phyloP scores from a whole-genome alignment of 1,140 invertebrate species.

The Copidosoma floridanum region DNA sequence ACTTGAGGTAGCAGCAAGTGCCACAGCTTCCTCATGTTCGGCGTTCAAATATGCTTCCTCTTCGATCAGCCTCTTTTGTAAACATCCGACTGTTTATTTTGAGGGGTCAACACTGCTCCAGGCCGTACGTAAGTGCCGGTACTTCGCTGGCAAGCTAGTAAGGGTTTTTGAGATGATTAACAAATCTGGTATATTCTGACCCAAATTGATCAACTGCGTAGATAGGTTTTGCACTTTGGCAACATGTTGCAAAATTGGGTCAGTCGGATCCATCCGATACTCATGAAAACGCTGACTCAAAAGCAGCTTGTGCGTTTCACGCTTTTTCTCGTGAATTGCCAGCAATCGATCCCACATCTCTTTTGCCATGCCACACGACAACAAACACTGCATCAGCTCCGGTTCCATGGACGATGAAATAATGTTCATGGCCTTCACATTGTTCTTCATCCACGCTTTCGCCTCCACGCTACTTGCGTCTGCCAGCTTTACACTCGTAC shows the following conservation, averaged over 20 bases:
- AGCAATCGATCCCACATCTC: constrained; percentile 26
- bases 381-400: constrained; percentile 7
- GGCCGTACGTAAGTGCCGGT: constrained; percentile 9
- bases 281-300: constrained; percentile 23
- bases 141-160: constrained; percentile 14
- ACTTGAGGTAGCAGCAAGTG: not conserved
- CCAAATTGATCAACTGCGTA: constrained; percentile 12
- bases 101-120: constrained; percentile 26
- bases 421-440: constrained; percentile 22
- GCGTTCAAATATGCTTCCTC: constrained; percentile 6
- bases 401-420: no score
- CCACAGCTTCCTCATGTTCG: not conserved
- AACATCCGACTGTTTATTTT: constrained; percentile 1
- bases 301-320: constrained; percentile 16
- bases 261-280: constrained; percentile 14
- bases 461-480: no score
- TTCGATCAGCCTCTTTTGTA: constrained; percentile 11
- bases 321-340: constrained; percentile 21
- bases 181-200: constrained; percentile 22
- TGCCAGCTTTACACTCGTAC: not conserved
- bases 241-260: constrained; percentile 15
- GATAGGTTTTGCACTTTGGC: constrained; percentile 24
- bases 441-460: constrained; percentile 9
- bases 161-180: constrained; percentile 30
- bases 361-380: constrained; percentile 14